Conservation (phyloP, 2,113 vertebrate species). For the Gobius niger region DNA sequence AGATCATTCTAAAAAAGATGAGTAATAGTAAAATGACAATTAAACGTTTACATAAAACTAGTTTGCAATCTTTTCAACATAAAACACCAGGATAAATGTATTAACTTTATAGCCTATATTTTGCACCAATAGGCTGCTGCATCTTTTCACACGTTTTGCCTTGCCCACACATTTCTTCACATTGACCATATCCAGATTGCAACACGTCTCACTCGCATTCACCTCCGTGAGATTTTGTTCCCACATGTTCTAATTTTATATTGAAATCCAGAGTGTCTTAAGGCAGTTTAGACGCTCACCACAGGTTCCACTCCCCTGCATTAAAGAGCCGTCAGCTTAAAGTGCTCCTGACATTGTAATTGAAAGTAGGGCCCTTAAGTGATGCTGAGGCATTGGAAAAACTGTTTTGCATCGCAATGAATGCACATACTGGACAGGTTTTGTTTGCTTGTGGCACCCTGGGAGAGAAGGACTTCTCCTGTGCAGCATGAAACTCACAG, state of each 20-base stretch:
- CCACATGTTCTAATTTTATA: slow-evolving; percentile 35
- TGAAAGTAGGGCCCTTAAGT: slow-evolving; percentile 70
- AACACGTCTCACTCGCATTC: slow-evolving; percentile 36
- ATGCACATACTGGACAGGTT: slow-evolving; percentile 65
- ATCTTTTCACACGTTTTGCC: not conserved
- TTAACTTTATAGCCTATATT: not conserved
- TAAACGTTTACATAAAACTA: no score
- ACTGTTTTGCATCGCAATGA: slow-evolving; percentile 74
- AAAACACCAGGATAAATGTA: no score
- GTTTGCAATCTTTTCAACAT: no score
- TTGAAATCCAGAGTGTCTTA: slow-evolving; percentile 54
- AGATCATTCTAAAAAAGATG: no score
- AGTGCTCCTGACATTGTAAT: slow-evolving; percentile 74
- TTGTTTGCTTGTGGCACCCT: slow-evolving; percentile 61
- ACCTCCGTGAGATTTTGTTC: slow-evolving; percentile 37
- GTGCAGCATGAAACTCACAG: slow-evolving; percentile 55
- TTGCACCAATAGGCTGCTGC: not conserved
- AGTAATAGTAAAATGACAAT: no score
- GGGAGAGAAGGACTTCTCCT: slow-evolving; percentile 49
- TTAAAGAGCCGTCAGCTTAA: slow-evolving; percentile 54
- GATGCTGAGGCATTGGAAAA: slow-evolving; percentile 63
- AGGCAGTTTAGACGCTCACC: slow-evolving; percentile 48
- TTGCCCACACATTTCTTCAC: slow-evolving; percentile 15
- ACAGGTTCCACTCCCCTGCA: slow-evolving; percentile 60
- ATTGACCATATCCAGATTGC: slow-evolving; percentile 52